Conservation (phyloP, 2,888 invertebrate genomes). For the Athalia rosae region DNA sequence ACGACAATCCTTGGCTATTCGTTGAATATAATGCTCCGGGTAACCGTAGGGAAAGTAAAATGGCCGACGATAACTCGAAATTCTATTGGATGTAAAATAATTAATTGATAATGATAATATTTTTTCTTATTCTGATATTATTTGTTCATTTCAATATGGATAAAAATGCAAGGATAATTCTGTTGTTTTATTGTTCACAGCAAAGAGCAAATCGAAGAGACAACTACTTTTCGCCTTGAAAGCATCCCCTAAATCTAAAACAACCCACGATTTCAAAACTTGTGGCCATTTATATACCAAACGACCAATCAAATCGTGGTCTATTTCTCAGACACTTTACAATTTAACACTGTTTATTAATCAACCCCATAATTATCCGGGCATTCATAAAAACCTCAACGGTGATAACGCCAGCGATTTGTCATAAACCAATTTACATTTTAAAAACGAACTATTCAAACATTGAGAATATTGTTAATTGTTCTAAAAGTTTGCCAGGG, state of each 20-base stretch:
- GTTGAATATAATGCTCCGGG: conserved; percentile 57
- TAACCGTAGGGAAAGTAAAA: conserved; percentile 70
- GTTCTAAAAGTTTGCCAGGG: conserved; percentile 43
- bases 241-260: too few relatives aligned
- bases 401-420: too few relatives aligned
- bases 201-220: background rate
- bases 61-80: conserved; percentile 54
- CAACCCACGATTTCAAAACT: conserved; percentile 39
- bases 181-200: conserved; percentile 19
- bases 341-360: background rate
- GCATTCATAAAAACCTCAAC: too few relatives aligned
- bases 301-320: conserved; percentile 43
- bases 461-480: background rate
- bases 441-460: background rate
- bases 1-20: conserved; percentile 54
- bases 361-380: too few relatives aligned
- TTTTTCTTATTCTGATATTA: background rate
- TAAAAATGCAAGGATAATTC: too few relatives aligned
- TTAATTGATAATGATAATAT: conserved; percentile 51
- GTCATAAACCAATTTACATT: background rate
- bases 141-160: conserved; percentile 3
- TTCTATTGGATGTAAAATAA: conserved; percentile 54
- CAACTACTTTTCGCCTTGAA: too few relatives aligned
- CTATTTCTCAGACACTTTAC: conserved; percentile 36
- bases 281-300: conserved; percentile 14